A percentile compares a stretch with the other conserved stretches of the same genome.
Evolutionary conservation across 2,113 vertebrate species (phyloP).

Genomic region (Colius striatus): DNA sequence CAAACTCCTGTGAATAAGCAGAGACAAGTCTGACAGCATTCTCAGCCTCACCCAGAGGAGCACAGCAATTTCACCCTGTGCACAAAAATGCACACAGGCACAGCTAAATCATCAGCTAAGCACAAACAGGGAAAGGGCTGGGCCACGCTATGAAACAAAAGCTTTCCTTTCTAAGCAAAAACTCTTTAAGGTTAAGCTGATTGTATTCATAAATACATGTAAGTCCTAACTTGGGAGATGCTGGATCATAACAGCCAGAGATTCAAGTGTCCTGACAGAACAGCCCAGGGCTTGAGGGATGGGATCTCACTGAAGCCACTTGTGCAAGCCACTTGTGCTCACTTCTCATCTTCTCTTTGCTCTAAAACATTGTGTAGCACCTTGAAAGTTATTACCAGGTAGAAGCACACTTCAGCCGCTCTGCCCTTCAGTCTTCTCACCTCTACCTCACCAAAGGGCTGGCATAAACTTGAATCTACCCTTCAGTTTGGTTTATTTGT

Average conservation of each 20-base stretch:
- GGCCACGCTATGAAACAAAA: not conserved
- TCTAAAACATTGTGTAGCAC: not conserved
- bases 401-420: not conserved
- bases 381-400: not conserved
- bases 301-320: not conserved
- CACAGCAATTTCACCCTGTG: slow-evolving; percentile 17
- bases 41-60: slow-evolving; percentile 60
- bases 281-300: not conserved
- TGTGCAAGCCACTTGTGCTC: not conserved
- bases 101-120: not conserved
- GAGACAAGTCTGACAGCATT: slow-evolving; percentile 66
- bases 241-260: not conserved
- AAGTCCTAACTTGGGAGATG: not conserved
- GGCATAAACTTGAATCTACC: not conserved
- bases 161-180: not conserved
- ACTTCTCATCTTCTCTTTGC: not conserved
- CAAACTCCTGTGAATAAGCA: not conserved
- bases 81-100: slow-evolving; percentile 45
- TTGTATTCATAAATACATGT: not conserved
- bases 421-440: not conserved
- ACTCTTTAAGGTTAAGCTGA: not conserved
- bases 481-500: not conserved
- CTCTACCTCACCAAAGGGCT: not conserved
- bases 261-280: not conserved
- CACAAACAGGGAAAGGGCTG: slow-evolving; percentile 26